These are phyloP conservation scores for Oreochromis niloticus DNA, from an alignment of 2,113 vertebrate species.

Conservation along the genomic window DNA sequence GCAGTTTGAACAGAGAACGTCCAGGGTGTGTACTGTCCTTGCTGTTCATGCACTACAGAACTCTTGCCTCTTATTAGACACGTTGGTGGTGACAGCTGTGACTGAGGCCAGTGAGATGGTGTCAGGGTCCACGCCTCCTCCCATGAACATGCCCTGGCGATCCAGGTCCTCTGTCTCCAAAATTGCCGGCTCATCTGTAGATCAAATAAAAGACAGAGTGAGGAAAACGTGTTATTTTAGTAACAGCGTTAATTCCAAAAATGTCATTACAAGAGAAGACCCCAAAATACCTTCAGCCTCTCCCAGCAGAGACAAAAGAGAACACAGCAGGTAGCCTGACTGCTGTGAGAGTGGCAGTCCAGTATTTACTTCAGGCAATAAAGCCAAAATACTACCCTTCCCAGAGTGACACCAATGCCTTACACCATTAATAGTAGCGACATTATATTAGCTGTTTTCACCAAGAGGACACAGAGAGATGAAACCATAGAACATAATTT, in stretches of 20 bases:
- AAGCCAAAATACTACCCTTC: background rate
- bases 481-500: background rate
- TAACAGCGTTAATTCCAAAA: background rate
- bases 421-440: background rate
- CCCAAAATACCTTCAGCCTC: background rate
- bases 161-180: conserved; percentile 90
- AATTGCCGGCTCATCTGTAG: conserved; percentile 86
- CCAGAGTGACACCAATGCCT: background rate
- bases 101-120: conserved; percentile 90
- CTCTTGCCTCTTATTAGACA: conserved; percentile 90
- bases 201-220: background rate
- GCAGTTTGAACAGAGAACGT: background rate
- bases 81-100: conserved; percentile 93
- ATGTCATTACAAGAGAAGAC: background rate
- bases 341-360: background rate
- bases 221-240: background rate
- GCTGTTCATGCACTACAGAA: background rate
- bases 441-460: background rate
- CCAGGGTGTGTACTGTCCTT: background rate
- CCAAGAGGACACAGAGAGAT: background rate
- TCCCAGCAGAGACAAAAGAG: background rate
- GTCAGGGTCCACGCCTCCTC: conserved; percentile 80
- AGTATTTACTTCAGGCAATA: background rate
- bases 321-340: background rate
- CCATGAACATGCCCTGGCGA: conserved; percentile 66